Percentiles rank a stretch among this genome's conserved stretches.
Conservation (phyloP, 2,888 invertebrate genomes). For the Labia minor region DNA sequence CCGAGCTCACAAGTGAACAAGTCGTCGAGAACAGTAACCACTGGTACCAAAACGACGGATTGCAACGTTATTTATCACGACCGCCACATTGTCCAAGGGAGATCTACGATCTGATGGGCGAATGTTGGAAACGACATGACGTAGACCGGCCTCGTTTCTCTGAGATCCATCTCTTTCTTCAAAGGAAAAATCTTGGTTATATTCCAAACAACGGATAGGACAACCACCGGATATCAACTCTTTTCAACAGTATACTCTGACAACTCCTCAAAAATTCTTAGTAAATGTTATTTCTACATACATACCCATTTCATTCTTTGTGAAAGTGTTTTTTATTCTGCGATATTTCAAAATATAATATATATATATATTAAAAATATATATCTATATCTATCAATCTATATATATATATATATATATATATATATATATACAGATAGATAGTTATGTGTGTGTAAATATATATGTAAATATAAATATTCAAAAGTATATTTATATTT, state of each 20-base stretch:
- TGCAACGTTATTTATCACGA: slow-evolving; percentile 45
- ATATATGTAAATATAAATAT: background rate
- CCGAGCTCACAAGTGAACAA: slow-evolving; percentile 71
- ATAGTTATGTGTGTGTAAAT: background rate
- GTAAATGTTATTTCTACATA: slow-evolving; percentile 8
- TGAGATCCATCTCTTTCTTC: slow-evolving; percentile 77
- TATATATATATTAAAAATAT: background rate
- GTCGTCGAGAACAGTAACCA: slow-evolving; percentile 64
- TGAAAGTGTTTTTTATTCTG: slow-evolving; percentile 8
- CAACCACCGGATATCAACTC: background rate
- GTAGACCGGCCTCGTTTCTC: slow-evolving; percentile 73
- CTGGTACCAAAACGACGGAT: slow-evolving; percentile 48
- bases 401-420: background rate
- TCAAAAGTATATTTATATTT: slow-evolving; percentile 7
- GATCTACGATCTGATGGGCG: slow-evolving; percentile 82
- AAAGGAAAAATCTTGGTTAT: slow-evolving; percentile 55
- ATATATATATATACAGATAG: background rate
- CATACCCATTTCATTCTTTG: slow-evolving; percentile 13
- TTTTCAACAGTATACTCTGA: background rate
- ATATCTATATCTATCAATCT: too few species aligned
- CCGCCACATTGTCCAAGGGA: slow-evolving; percentile 73
- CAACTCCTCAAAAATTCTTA: background rate
- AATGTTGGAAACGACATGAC: slow-evolving; percentile 79
- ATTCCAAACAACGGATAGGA: slow-evolving; percentile 38
- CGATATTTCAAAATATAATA: background rate